phyloP scores from a whole-genome alignment of 2,888 invertebrate genomes.

The Eupithecia pulchellata region DNA sequence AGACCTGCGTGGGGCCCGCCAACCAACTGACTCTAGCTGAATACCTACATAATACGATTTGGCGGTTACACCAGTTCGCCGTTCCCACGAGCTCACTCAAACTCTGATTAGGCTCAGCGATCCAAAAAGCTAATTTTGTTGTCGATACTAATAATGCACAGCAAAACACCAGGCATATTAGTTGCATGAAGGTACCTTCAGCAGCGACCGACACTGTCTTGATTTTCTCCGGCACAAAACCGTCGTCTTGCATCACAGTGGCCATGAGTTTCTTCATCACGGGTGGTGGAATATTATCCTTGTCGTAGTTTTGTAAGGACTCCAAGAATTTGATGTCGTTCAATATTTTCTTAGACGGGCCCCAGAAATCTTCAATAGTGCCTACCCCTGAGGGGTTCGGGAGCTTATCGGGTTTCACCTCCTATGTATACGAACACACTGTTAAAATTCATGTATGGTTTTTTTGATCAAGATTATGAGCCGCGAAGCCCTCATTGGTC shows the following conservation, averaged over 20 bases:
- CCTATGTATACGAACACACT: slow-evolving; percentile 62
- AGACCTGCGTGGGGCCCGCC: no score
- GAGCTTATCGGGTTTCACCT: slow-evolving; percentile 94
- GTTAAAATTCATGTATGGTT: not conserved
- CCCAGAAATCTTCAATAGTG: slow-evolving; percentile 96
- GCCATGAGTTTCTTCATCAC: slow-evolving; percentile 94
- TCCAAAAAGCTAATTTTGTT: not conserved
- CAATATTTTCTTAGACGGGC: slow-evolving; percentile 93
- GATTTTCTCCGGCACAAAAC: slow-evolving; percentile 96
- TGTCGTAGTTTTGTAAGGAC: slow-evolving; percentile 93
- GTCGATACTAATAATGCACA: not conserved
- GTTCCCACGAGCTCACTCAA: no score
- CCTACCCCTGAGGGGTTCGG: slow-evolving; percentile 94
- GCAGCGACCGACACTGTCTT: slow-evolving; percentile 94
- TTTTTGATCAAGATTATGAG: not conserved
- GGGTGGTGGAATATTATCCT: slow-evolving; percentile 94
- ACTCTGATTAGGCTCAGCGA: no score
- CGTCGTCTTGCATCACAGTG: slow-evolving; percentile 92
- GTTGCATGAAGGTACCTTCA: slow-evolving; percentile 87
- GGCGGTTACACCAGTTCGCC: no score
- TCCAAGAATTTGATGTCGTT: slow-evolving; percentile 97
- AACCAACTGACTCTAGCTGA: no score
- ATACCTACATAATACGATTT: no score
- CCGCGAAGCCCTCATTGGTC: not conserved
- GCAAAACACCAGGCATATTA: not conserved